These are phyloP conservation scores for Anoplius nigerrimus DNA, from an alignment of 2,888 invertebrate genomes.

Conservation along the genomic window DNA sequence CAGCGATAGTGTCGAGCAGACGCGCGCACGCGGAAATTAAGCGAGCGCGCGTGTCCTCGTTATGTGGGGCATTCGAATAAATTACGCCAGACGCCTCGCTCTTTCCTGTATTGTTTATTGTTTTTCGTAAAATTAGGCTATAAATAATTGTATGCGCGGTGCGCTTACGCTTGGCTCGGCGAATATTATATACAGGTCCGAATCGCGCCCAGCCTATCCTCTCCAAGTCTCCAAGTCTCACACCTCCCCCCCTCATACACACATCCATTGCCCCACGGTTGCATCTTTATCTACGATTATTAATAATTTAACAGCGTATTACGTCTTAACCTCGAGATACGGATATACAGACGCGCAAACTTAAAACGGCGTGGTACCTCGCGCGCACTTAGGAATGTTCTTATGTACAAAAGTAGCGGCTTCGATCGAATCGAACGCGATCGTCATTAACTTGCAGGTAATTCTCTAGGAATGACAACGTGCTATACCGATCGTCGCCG, in stretches of 20 bases:
- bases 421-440: slow-evolving; percentile 18
- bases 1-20: too few relatives aligned
- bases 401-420: slow-evolving; percentile 50
- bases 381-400: slow-evolving; percentile 56
- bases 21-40: too few relatives aligned
- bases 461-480: slow-evolving; percentile 38
- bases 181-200: slow-evolving; percentile 41
- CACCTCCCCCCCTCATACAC: background rate
- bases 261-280: slow-evolving; percentile 4
- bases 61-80: background rate
- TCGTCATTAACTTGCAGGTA: slow-evolving; percentile 13
- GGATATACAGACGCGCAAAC: slow-evolving; percentile 30
- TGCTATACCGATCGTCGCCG: slow-evolving; percentile 8
- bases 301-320: slow-evolving; percentile 52
- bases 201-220: too few relatives aligned
- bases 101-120: slow-evolving; percentile 41
- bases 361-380: slow-evolving; percentile 18
- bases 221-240: too few relatives aligned
- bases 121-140: slow-evolving; percentile 36
- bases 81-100: background rate
- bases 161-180: slow-evolving; percentile 24
- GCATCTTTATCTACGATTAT: slow-evolving; percentile 24
- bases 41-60: too few relatives aligned
- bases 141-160: slow-evolving; percentile 44
- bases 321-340: slow-evolving; percentile 27